These are phyloP conservation scores for Lucifuga dentata DNA, from an alignment of 2,113 vertebrate species.

Conservation along the genomic window DNA sequence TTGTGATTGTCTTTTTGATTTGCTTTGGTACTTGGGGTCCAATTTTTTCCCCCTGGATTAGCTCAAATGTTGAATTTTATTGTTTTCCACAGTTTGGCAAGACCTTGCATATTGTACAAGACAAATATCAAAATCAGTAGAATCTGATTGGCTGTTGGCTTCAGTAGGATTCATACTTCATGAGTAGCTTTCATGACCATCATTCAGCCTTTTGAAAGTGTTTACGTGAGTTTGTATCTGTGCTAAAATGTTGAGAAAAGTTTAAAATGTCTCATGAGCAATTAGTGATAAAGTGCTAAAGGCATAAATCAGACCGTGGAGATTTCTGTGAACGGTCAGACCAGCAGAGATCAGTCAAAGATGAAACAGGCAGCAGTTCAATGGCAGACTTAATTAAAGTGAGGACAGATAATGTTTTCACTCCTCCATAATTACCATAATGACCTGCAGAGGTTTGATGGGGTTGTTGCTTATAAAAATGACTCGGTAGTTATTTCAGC, in stretches of 20 bases:
- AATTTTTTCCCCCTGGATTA: background rate
- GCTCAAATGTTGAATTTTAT: conserved; percentile 11
- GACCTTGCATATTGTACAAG: background rate
- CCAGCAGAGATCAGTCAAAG: conserved; percentile 10
- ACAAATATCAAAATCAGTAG: background rate
- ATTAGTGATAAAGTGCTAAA: conserved; percentile 37
- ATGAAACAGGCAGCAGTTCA: conserved; percentile 34
- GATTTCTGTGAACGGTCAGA: conserved; percentile 6
- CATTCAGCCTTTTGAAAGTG: conserved; percentile 13
- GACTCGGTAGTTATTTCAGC: background rate
- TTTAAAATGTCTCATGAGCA: conserved; percentile 2
- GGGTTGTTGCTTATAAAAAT: conserved; percentile 5
- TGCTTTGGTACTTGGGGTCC: background rate
- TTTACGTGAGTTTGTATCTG: conserved; percentile 11
- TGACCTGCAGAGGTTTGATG: background rate
- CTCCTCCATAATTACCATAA: conserved; percentile 8
- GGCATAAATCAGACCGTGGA: conserved; percentile 24
- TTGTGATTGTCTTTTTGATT: background rate
- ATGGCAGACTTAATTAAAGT: conserved; percentile 32
- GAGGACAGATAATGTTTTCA: conserved; percentile 10
- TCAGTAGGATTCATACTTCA: conserved; percentile 4
- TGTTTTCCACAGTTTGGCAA: background rate
- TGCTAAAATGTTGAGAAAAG: conserved; percentile 1
- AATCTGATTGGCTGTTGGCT: conserved; percentile 4
- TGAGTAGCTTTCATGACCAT: conserved; percentile 2